Percentiles rank a stretch among this genome's conserved stretches.
These are phyloP conservation scores for Eucriotettix oculatus DNA, from an alignment of 2,888 invertebrate genomes.

Conservation along the genomic window DNA sequence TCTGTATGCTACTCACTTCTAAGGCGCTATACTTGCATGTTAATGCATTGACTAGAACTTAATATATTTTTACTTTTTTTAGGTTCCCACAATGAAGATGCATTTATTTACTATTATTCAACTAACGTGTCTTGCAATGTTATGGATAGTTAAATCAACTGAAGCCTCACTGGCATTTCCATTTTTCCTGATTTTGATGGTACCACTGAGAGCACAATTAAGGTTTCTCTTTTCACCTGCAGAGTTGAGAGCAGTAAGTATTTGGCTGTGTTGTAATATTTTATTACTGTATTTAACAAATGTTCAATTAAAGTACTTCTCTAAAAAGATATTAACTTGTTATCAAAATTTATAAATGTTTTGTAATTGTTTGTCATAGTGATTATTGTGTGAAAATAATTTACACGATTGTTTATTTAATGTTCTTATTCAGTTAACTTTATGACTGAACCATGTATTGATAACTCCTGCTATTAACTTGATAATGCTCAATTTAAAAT, in stretches of 20 bases:
- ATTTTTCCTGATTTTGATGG: conserved; percentile 82
- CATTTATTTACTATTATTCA: conserved; percentile 81
- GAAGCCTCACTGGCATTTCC: conserved; percentile 80
- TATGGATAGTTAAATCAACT: conserved; percentile 85
- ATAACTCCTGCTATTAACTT: too few species aligned
- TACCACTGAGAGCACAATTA: conserved; percentile 67
- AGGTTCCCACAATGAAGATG: conserved; percentile 80
- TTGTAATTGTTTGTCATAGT: too few species aligned
- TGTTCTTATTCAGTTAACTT: too few species aligned
- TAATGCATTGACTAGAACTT: neutral
- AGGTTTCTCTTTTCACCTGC: conserved; percentile 55
- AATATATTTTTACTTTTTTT: neutral
- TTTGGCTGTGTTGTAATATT: neutral
- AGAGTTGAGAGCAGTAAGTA: conserved; percentile 69
- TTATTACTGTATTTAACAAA: too few species aligned
- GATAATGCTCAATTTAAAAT: too few species aligned
- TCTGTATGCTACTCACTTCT: neutral
- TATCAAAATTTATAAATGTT: too few species aligned
- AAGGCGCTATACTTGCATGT: neutral
- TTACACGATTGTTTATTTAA: too few species aligned
- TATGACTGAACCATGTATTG: too few species aligned
- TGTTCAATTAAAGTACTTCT: too few species aligned
- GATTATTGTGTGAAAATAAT: too few species aligned
- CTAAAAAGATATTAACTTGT: too few species aligned
- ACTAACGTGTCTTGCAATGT: conserved; percentile 51